Evolutionary conservation across 2,797 vertebrate genomes (phyloP), one percentile per base, ranked within the genome.

Genomic region (Gobionotothen gibberifrons): DNA sequence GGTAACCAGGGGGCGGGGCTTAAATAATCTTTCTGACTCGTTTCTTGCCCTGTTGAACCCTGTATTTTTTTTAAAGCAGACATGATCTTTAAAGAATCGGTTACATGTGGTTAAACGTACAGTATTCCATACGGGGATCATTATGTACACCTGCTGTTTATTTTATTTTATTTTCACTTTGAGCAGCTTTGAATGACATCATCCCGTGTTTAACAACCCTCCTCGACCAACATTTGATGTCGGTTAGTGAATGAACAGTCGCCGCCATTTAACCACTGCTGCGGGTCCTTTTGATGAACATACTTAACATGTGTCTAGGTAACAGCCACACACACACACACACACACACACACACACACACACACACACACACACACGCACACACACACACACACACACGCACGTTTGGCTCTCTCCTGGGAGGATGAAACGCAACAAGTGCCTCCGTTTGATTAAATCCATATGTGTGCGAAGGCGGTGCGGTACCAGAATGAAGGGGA

Each of bases 361-460:
- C 54, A 48, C 60, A 51, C 60, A 56, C 32, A 22, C 21, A 39
- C 61, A 19, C 49, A 54, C 57, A 46, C 55, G 36, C 58, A 44
- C 57, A 57, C 22, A 16, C 55, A 19, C 60, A 47, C 48, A 49
- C 10, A 21, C 51, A 16, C 26, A 58, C 53, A 22, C 36, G 54
- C 76, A 53, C 78, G 43, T 43, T 44, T n/a, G 17, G 57, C 17
- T 68, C 59, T 74, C 42, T 82, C 51, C 43, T 51, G 49, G 55
- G 65, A 75, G 67, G 72, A 70, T 71, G 69, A 79, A 84, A 48
- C 49, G 11, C 82, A 87, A 81, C 88, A 87, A 89, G 88, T 83
- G 88, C 91, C 89, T 85, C 87, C 47, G 83, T 90, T 85, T 88
- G 85, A 90, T 75, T 80, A 54, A 53, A 64, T 67, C 87, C 83